phyloP scores from a whole-genome alignment of 92 coral and sea anemone genomes.

The Nematostella vectensis region DNA sequence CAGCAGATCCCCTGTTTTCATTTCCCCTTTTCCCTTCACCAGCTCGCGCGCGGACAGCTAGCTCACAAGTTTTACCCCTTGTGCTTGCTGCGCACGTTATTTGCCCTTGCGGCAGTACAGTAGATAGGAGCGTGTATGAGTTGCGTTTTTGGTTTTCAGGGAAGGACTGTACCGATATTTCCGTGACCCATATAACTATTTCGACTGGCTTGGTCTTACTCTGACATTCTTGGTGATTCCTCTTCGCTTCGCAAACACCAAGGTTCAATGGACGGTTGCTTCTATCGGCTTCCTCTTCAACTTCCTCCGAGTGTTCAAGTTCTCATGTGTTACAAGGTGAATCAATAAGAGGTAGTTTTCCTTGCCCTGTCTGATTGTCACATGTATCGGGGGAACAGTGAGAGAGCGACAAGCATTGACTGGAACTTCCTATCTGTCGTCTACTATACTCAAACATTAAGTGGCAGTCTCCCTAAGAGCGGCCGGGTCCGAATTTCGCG shows the following conservation, averaged over 20 bases:
- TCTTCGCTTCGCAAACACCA: slow-evolving; percentile 48
- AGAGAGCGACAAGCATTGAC: not conserved
- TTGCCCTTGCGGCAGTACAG: no score
- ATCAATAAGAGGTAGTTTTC: not conserved
- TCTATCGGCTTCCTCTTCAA: slow-evolving; percentile 77
- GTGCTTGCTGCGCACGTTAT: no score
- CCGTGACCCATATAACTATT: slow-evolving; percentile 69
- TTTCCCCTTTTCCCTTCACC: no score
- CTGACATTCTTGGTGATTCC: slow-evolving; percentile 73
- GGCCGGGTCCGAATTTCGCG: no score
- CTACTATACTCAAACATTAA: not conserved
- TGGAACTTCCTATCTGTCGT: not conserved
- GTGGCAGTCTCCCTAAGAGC: no score
- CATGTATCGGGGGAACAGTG: not conserved
- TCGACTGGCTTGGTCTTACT: slow-evolving; percentile 80
- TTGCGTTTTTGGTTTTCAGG: slow-evolving; percentile 20
- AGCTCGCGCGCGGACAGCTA: no score
- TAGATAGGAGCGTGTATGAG: not conserved
- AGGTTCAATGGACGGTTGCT: slow-evolving; percentile 72
- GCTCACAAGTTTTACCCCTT: no score
- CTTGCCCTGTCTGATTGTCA: not conserved
- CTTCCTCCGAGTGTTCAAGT: slow-evolving; percentile 78
- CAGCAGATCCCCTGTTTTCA: no score
- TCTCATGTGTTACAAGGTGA: slow-evolving; percentile 79
- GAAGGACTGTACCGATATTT: slow-evolving; percentile 43